A percentile compares a stretch with the other conserved stretches of the same genome.
These are phyloP conservation scores for Ectropis crepuscularia DNA, from an alignment of 2,888 invertebrate species.

Conservation along the genomic window DNA sequence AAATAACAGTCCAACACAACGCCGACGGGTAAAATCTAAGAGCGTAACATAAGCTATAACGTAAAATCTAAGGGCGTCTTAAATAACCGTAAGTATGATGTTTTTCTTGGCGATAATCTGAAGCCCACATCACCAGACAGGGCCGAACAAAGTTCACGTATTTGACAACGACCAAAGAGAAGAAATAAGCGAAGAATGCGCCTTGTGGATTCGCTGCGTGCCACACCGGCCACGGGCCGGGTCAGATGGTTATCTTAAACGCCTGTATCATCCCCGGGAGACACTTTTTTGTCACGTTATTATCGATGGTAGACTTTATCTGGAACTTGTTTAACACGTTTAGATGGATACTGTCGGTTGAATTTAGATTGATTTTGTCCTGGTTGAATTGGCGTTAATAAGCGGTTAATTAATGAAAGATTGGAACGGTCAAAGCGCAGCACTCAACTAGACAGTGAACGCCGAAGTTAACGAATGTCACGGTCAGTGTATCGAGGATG, in stretches of 20 bases:
- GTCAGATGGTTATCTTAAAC: conserved; percentile 84
- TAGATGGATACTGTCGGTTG: conserved; percentile 42
- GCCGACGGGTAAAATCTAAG: no score
- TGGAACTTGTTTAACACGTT: conserved; percentile 56
- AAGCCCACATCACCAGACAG: background rate
- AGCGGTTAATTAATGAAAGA: background rate
- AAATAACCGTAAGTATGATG: background rate
- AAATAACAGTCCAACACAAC: no score
- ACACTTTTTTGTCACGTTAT: conserved; percentile 81
- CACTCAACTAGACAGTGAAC: no score
- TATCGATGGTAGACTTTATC: conserved; percentile 72
- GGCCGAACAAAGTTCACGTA: conserved; percentile 3
- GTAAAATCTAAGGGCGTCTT: background rate
- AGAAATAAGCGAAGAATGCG: conserved; percentile 71
- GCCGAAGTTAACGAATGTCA: no score
- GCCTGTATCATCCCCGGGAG: conserved; percentile 82
- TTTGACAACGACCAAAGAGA: conserved; percentile 43
- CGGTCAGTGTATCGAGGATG: no score
- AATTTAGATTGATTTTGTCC: conserved; percentile 6
- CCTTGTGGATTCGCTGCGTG: conserved; percentile 79
- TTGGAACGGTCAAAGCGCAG: no score
- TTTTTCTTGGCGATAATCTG: conserved; percentile 4
- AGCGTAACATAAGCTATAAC: no score
- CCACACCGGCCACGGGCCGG: conserved; percentile 69
- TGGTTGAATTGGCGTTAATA: background rate